Evolutionary conservation across 1,140 invertebrate genomes (phyloP).

Genomic region (Leptinotarsa defecta): DNA sequence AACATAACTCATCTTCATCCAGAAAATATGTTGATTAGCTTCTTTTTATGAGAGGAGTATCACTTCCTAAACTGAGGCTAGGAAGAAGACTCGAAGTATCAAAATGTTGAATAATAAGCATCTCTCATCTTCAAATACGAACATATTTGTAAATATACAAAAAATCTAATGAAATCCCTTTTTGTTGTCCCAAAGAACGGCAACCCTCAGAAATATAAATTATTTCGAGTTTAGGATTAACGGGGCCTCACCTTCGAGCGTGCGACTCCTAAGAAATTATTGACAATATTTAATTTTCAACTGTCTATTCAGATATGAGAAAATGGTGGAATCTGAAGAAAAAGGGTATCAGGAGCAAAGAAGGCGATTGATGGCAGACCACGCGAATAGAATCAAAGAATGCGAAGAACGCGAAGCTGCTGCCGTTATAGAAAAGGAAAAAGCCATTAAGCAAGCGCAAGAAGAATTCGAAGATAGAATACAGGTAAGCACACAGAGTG

Average conservation of each 20-base stretch:
- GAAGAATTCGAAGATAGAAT: slow-evolving; percentile 59
- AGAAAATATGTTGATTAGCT: no score
- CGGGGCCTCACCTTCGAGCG: no score
- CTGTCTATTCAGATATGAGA: slow-evolving; percentile 56
- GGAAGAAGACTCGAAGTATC: no score
- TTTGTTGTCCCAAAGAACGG: no score
- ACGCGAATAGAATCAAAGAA: slow-evolving; percentile 56
- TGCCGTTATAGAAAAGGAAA: slow-evolving; percentile 55
- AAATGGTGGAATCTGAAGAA: slow-evolving; percentile 62
- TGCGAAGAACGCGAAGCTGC: slow-evolving; percentile 57
- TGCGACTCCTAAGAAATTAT: neutral
- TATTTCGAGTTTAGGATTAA: no score
- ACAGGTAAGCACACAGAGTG: slow-evolving; percentile 36
- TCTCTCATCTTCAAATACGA: neutral
- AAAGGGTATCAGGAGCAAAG: slow-evolving; percentile 61
- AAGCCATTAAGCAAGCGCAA: slow-evolving; percentile 56
- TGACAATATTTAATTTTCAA: neutral
- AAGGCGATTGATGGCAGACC: slow-evolving; percentile 59
- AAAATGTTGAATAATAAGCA: no score
- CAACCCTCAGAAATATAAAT: no score
- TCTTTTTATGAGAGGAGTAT: no score
- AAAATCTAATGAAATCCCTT: neutral
- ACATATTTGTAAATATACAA: neutral
- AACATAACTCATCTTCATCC: no score
- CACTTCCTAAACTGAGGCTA: no score